Percentiles rank a stretch among this genome's conserved stretches.
phyloP scores from a whole-genome alignment of 2,888 invertebrate species.

The Epiblema foenella region DNA sequence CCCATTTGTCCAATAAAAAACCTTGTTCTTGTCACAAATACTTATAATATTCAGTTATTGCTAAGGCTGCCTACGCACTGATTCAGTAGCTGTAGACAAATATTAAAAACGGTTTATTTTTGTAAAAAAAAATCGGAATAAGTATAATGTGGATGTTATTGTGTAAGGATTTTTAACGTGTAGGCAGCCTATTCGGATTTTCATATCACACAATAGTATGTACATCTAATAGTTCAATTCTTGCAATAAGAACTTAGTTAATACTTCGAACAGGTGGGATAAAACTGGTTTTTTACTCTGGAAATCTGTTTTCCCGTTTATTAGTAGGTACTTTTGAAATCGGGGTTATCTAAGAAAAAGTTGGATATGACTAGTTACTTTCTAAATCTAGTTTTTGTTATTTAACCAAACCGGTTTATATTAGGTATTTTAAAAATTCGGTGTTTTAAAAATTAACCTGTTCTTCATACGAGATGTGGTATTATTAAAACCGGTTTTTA shows the following conservation, averaged over 20 bases:
- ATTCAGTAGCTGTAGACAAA: not conserved
- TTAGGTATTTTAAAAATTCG: not conserved
- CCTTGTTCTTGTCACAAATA: slow-evolving; percentile 24
- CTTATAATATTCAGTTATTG: slow-evolving; percentile 6
- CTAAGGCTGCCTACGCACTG: slow-evolving; percentile 11
- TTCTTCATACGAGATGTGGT: too few species aligned
- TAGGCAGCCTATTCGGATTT: slow-evolving; percentile 33
- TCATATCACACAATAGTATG: slow-evolving; percentile 33
- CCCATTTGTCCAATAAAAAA: not conserved
- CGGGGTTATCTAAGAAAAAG: not conserved
- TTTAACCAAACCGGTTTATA: not conserved
- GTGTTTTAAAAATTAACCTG: not conserved
- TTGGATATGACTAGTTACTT: too few species aligned
- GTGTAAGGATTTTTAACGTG: slow-evolving; percentile 15
- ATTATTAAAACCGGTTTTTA: not conserved
- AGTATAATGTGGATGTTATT: slow-evolving; percentile 6
- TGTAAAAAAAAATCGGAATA: slow-evolving; percentile 15
- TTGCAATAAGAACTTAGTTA: slow-evolving; percentile 31
- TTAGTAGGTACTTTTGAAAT: not conserved
- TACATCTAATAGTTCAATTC: slow-evolving; percentile 37
- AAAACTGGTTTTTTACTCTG: not conserved
- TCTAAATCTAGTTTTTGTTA: too few species aligned
- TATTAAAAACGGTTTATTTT: slow-evolving; percentile 20
- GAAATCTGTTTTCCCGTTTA: not conserved
- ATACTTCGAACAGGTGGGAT: slow-evolving; percentile 16